phyloP scores from a whole-genome alignment of 92 coral and sea anemone genomes.

The Epizoanthus rinbou region DNA sequence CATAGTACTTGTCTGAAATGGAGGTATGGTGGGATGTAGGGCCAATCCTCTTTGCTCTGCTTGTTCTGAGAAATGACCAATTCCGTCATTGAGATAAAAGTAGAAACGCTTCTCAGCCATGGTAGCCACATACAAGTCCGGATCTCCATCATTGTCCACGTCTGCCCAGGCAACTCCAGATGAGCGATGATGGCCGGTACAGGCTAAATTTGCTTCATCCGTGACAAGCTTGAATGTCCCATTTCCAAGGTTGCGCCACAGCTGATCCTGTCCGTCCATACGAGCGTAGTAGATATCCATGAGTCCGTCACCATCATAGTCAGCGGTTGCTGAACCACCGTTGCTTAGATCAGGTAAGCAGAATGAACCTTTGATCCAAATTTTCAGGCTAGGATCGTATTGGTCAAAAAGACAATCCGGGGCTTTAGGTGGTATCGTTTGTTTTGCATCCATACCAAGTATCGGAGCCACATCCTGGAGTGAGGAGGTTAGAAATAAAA shows the following conservation, averaged over 20 bases:
- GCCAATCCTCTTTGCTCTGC: slow-evolving; percentile 92
- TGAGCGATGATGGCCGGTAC: slow-evolving; percentile 87
- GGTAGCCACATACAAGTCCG: slow-evolving; percentile 88
- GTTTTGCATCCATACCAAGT: slow-evolving; percentile 87
- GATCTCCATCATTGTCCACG: slow-evolving; percentile 95
- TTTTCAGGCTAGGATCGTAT: slow-evolving; percentile 87
- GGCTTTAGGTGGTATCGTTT: slow-evolving; percentile 84
- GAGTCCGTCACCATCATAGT: slow-evolving; percentile 94
- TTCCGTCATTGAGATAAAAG: slow-evolving; percentile 91
- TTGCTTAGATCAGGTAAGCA: slow-evolving; percentile 84
- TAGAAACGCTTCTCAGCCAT: slow-evolving; percentile 92
- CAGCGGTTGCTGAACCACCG: slow-evolving; percentile 93
- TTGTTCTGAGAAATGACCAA: slow-evolving; percentile 94
- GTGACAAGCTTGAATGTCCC: slow-evolving; percentile 86
- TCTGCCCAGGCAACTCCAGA: slow-evolving; percentile 90
- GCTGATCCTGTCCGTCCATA: slow-evolving; percentile 92
- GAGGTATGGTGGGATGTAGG: slow-evolving; percentile 77
- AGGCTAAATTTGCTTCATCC: slow-evolving; percentile 86
- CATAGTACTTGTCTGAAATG: slow-evolving; percentile 94
- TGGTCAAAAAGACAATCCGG: slow-evolving; percentile 99
- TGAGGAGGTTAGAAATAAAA: not conserved
- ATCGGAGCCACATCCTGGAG: slow-evolving; percentile 77
- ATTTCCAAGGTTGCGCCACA: slow-evolving; percentile 97
- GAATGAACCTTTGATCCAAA: slow-evolving; percentile 98
- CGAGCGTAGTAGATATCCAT: slow-evolving; percentile 94